Conservation (phyloP, 2,113 vertebrate genomes). For the Rhinolophus ferrumequinum region DNA sequence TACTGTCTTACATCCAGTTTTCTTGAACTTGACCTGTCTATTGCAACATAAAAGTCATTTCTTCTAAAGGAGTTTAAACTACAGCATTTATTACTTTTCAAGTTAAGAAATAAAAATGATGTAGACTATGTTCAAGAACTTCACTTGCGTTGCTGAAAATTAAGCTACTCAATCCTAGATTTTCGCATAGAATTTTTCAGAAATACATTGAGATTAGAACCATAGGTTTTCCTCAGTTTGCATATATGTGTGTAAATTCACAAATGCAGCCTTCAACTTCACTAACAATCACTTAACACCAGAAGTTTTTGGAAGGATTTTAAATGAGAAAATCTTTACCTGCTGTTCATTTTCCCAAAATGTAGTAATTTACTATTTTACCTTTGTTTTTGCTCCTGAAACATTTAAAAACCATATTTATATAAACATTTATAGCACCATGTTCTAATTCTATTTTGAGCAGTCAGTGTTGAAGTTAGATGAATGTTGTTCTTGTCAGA, state of each 20-base stretch:
- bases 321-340: background rate
- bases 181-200: background rate
- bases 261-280: background rate
- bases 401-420: conserved; percentile 5
- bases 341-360: background rate
- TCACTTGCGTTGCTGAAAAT: conserved; percentile 47
- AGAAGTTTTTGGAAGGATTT: background rate
- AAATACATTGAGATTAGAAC: background rate
- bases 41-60: conserved; percentile 20
- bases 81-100: background rate
- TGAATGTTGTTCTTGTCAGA: background rate
- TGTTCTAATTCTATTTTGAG: conserved; percentile 7
- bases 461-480: background rate
- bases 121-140: background rate
- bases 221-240: background rate
- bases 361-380: background rate
- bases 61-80: background rate
- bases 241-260: background rate
- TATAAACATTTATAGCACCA: background rate
- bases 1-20: background rate
- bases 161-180: background rate
- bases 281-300: background rate
- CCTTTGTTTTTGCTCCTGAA: background rate
- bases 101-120: conserved; percentile 21
- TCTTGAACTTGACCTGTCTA: conserved; percentile 20